Base-by-base conservation (phyloP, 2,888 invertebrate genomes). In the Dicycla oo region DNA sequence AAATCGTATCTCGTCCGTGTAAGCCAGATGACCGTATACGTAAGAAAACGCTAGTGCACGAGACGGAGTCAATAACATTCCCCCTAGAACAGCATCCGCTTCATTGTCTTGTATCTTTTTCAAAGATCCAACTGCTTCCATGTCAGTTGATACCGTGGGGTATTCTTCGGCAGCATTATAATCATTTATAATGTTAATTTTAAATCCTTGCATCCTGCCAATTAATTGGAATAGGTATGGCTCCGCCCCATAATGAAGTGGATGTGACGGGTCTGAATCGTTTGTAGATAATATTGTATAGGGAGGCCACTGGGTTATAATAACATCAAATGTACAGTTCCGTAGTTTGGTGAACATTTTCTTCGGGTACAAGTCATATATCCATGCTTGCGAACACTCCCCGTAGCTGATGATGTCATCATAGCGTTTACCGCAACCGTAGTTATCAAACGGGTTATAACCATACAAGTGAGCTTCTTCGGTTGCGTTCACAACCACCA, bases 371-470 rank as follows among this genome's bases (percentile, higher is more conserved):
- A 92, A 71, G 57, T 88, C 76, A 38, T 63, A 34, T 61, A 34
- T 20, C 54, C 63, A 5, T 77, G 78, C 58, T 20, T 80, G 63
- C 5, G 74, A 73, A 78, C 94, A 94, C 70, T 89, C 86, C 7
- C 94, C 94, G 5, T 86, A 85, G 53, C 85, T 78, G 38, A 90
- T 89, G 5, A 94, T 78, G 47, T 82, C 75, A 15, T 87, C 83
- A 64, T 90, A 94, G 38, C 86, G 83, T 73, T 88, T 89, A 18
- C 94, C 94, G 60, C 94, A 94, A 0, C 88, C 88, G 58, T 88
- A 91, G 67, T 94, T 90, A 68, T 91, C 90, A 56, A 87, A 94
- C 0, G 94, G 91, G 74, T 94, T 91, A 73, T 93, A 94, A 2
- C 91, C 86, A 67, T 90, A 93, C 20, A 94, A 38, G 4, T 90